Percentiles rank a stretch among this genome's conserved stretches.
Conservation (phyloP, 2,888 invertebrate genomes). For the Sarcophaga variegata region DNA sequence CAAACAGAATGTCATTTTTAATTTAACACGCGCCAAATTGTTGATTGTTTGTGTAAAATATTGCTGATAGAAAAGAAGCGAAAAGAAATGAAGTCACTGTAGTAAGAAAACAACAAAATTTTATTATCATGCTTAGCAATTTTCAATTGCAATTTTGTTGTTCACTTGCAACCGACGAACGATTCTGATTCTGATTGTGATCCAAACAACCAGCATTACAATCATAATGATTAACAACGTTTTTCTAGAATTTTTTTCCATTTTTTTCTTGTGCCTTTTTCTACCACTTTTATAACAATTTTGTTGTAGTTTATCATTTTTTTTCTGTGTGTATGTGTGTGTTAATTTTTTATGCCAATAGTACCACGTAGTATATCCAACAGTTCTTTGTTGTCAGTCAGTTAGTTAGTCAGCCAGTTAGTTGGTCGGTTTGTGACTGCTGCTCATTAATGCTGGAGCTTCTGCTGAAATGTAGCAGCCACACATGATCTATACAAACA, state of each 20-base stretch:
- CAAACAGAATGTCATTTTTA: constrained; percentile 65
- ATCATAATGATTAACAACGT: constrained; percentile 60
- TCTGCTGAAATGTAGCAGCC: constrained; percentile 66
- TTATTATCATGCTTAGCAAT: constrained; percentile 59
- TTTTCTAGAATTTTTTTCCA: constrained; percentile 14
- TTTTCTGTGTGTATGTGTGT: constrained; percentile 25
- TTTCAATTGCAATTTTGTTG: constrained; percentile 21
- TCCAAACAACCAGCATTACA: constrained; percentile 50
- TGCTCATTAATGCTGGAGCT: constrained; percentile 68
- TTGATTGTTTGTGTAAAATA: background rate
- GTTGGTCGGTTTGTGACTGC: constrained; percentile 26
- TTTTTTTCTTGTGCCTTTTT: constrained; percentile 1
- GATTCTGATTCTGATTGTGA: constrained; percentile 18
- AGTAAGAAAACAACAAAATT: constrained; percentile 29
- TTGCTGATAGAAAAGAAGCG: too few relatives aligned
- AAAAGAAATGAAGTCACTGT: background rate
- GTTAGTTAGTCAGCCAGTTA: background rate
- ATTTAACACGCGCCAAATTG: constrained; percentile 68
- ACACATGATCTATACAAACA: constrained; percentile 61
- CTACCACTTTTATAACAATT: constrained; percentile 26
- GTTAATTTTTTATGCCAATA: too few relatives aligned
- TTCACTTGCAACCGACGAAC: constrained; percentile 12
- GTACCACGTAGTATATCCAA: constrained; percentile 17
- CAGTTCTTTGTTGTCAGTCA: constrained; percentile 19
- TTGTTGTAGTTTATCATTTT: constrained; percentile 57